These are phyloP conservation scores for Diogma glabrata DNA, from an alignment of 2,888 invertebrate species.

Conservation along the genomic window DNA sequence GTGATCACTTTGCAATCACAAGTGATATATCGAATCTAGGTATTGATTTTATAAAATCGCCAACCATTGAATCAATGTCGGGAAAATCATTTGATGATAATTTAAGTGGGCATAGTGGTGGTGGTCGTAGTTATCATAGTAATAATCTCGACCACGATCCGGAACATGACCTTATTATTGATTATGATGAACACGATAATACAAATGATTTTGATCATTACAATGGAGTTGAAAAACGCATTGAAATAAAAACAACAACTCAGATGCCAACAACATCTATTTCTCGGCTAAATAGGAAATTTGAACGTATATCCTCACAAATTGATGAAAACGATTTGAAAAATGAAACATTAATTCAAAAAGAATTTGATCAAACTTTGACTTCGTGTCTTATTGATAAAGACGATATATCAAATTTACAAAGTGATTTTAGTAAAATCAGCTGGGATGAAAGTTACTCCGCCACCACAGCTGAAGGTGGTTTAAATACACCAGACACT, in stretches of 20 bases:
- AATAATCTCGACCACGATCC: too few relatives aligned
- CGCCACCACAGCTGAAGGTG: constrained; percentile 33
- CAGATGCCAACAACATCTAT: constrained; percentile 19
- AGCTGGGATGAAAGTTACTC: constrained; percentile 37
- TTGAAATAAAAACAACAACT: constrained; percentile 12
- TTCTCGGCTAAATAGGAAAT: constrained; percentile 32
- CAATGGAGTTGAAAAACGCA: not conserved
- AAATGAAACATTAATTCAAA: constrained; percentile 27
- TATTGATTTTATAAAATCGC: constrained; percentile 34
- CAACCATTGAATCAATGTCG: constrained; percentile 36
- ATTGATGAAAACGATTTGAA: constrained; percentile 26
- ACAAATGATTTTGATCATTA: constrained; percentile 5
- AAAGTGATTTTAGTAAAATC: constrained; percentile 36
- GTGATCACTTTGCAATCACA: constrained; percentile 36
- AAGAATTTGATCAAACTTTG: constrained; percentile 25
- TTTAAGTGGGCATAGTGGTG: constrained; percentile 25
- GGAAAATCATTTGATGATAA: constrained; percentile 36
- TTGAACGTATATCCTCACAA: constrained; percentile 31
- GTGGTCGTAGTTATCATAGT: constrained; percentile 11
- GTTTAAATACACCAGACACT: constrained; percentile 34
- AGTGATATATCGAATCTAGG: constrained; percentile 30
- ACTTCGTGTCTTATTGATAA: constrained; percentile 25
- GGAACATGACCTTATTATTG: constrained; percentile 7
- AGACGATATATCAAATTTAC: constrained; percentile 34
- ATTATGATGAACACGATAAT: too few relatives aligned